Evolutionary conservation across 1,140 invertebrate genomes (phyloP).

Genomic region (Coelopa frigida): DNA sequence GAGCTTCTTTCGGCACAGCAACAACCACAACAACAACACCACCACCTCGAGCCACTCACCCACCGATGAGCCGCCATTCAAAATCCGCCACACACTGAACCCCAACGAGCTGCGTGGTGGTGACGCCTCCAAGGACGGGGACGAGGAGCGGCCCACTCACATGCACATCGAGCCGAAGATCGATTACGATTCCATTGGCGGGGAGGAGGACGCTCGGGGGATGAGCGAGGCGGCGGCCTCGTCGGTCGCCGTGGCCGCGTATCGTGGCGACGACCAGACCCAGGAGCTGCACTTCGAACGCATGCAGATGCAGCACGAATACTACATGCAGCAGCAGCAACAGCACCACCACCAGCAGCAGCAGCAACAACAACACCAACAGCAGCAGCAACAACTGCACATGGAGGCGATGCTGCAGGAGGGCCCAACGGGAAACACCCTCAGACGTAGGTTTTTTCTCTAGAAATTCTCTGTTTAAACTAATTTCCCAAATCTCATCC

Average conservation of each 20-base stretch:
- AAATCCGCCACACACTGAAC: slow-evolving; percentile 12
- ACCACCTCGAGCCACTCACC: background rate
- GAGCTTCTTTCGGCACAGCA: too few species aligned
- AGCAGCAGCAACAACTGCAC: slow-evolving; percentile 26
- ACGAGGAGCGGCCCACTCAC: slow-evolving; percentile 1
- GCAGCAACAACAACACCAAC: slow-evolving; percentile 28
- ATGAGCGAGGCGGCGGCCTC: too few species aligned
- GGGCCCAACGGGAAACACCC: slow-evolving; percentile 7
- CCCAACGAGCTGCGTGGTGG: slow-evolving; percentile 9
- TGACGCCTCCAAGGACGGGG: slow-evolving; percentile 1
- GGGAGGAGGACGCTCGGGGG: too few species aligned
- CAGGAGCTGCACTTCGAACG: slow-evolving; percentile 34
- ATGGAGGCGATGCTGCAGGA: slow-evolving; percentile 14
- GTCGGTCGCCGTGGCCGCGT: too few species aligned
- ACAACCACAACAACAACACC: background rate
- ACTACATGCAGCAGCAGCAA: slow-evolving; percentile 33
- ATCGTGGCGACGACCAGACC: slow-evolving; percentile 18
- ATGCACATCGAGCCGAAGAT: slow-evolving; percentile 14
- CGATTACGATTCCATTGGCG: too few species aligned
- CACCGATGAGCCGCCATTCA: slow-evolving; percentile 12
- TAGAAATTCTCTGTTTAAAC: background rate
- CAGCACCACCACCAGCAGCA: slow-evolving; percentile 34
- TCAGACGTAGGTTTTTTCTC: slow-evolving; percentile 10
- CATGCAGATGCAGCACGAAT: slow-evolving; percentile 25
- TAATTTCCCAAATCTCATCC: background rate